Conservation (phyloP, 2,113 vertebrate genomes). For the Urocitellus parryii region DNA sequence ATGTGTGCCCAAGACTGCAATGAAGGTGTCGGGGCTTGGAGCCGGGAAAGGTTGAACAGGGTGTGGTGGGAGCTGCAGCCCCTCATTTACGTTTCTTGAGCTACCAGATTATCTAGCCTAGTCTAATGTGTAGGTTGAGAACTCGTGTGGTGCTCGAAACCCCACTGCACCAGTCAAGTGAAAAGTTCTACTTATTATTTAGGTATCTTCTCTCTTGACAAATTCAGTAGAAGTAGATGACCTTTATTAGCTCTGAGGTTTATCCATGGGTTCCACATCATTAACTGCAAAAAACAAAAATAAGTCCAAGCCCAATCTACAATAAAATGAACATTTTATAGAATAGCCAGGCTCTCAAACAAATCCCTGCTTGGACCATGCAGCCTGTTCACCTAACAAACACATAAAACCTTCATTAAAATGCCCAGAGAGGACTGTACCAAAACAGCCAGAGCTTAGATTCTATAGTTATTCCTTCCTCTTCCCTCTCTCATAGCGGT, state of each 20-base stretch:
- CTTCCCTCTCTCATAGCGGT: background rate
- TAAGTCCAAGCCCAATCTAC: background rate
- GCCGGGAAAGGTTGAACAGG: rapidly evolving
- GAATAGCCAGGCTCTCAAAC: background rate
- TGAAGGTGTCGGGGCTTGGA: background rate
- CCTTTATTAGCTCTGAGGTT: background rate
- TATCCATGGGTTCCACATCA: background rate
- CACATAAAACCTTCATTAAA: background rate
- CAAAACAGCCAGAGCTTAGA: background rate
- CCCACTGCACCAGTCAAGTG: background rate
- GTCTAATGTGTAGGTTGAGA: background rate
- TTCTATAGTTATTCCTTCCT: background rate
- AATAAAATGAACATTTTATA: background rate
- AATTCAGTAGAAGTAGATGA: background rate
- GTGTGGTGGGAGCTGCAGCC: background rate
- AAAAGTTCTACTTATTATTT: slow-evolving; percentile 9
- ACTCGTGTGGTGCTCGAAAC: background rate
- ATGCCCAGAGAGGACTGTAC: background rate
- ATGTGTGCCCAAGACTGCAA: rapidly evolving
- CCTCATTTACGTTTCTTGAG: background rate
- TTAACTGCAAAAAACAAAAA: slow-evolving; percentile 4
- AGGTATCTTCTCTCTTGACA: background rate
- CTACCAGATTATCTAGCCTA: background rate
- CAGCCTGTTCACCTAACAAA: background rate
- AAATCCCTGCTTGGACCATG: slow-evolving; percentile 6